phyloP scores from a whole-genome alignment of 1,140 invertebrate genomes.

The Drosophila parabipectinata region DNA sequence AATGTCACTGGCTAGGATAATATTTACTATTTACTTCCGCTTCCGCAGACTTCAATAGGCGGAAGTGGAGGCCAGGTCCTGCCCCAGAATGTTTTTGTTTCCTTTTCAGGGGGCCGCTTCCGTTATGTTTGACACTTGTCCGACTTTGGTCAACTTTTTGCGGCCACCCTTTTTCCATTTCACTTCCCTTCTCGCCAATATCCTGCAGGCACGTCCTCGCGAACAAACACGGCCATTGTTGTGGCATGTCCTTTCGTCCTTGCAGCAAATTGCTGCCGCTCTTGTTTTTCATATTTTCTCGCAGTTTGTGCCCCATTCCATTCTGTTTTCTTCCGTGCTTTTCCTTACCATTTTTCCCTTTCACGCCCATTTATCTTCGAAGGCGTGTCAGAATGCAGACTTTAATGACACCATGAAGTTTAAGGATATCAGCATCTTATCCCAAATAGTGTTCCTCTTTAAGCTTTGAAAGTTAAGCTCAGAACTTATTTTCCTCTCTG shows the following conservation, averaged over 20 bases:
- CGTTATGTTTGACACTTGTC: constrained; percentile 58
- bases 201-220: constrained; percentile 46
- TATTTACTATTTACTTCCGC: constrained; percentile 39
- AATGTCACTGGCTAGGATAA: constrained; percentile 47
- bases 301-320: constrained; percentile 47
- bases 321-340: constrained; percentile 37
- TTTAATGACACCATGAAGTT: constrained; percentile 22
- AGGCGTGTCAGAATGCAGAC: constrained; percentile 12
- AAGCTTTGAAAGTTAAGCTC: not conserved
- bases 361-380: constrained; percentile 49
- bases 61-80: constrained; percentile 1
- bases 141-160: constrained; percentile 58
- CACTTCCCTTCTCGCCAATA: not conserved
- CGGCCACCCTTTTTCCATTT: constrained; percentile 3
- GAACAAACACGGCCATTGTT: constrained; percentile 69
- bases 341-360: constrained; percentile 16
- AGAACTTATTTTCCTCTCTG: constrained; percentile 5
- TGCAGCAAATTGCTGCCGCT: constrained; percentile 64
- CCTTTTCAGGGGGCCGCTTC: constrained; percentile 28
- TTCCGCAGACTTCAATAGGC: constrained; percentile 10
- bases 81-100: not conserved
- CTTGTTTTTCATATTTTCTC: constrained; percentile 45
- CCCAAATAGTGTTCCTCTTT: not conserved
- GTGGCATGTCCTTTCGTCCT: constrained; percentile 68
- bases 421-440: constrained; percentile 1